Evolutionary conservation across 2,888 invertebrate genomes (phyloP).

Genomic region (Laspeyria flexula): DNA sequence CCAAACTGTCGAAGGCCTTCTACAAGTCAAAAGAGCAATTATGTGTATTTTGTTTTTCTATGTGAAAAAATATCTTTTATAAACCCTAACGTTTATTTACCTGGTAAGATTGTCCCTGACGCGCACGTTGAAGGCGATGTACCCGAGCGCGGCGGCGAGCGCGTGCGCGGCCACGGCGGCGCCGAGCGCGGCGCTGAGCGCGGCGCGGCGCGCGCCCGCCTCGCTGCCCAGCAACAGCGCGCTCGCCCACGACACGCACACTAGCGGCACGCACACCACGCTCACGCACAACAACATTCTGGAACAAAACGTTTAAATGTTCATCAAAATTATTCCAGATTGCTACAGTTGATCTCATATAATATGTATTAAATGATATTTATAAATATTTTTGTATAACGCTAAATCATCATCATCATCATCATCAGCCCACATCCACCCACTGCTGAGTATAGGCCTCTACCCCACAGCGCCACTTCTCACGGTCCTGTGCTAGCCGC

Average conservation of each 20-base stretch:
- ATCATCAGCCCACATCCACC: no score
- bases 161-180: slow-evolving; percentile 92
- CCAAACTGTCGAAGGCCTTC: not conserved
- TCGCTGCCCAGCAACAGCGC: slow-evolving; percentile 86
- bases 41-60: no score
- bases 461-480: no score
- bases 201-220: slow-evolving; percentile 88
- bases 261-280: slow-evolving; percentile 93
- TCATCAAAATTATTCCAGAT: no score
- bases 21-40: not conserved
- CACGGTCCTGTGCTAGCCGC: no score
- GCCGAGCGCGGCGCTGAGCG: slow-evolving; percentile 91
- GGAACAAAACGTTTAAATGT: slow-evolving; percentile 14
- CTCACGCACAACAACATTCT: slow-evolving; percentile 95
- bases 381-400: no score
- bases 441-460: no score
- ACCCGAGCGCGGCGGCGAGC: slow-evolving; percentile 93
- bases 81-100: no score
- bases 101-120: slow-evolving; percentile 91
- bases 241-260: slow-evolving; percentile 94
- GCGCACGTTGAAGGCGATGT: slow-evolving; percentile 94
- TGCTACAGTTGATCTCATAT: no score
- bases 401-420: no score
- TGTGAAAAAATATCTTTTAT: no score
- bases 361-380: no score